Percentiles rank a stretch among this genome's conserved stretches.
phyloP scores from a whole-genome alignment of 1,140 invertebrate species.

The Musca vetustissima region DNA sequence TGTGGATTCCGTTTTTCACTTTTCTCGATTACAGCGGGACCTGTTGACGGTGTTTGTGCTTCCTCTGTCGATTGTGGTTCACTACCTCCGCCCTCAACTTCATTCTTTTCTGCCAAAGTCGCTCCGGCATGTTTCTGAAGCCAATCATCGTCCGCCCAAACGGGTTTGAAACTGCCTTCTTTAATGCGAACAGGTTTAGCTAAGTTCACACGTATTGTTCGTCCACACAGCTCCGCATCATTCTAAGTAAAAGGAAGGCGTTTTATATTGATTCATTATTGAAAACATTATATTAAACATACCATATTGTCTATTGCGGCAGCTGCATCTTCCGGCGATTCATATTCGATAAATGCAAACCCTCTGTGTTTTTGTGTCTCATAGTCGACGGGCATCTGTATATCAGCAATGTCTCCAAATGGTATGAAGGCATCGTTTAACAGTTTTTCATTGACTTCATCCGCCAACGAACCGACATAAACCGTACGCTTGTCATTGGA shows the following conservation, averaged over 20 bases:
- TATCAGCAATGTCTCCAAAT: conserved; percentile 96
- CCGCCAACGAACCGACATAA: conserved; percentile 88
- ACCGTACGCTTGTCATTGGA: conserved; percentile 74
- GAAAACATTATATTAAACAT: conserved; percentile 32
- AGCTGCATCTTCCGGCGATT: conserved; percentile 89
- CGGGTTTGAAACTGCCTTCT: conserved; percentile 89
- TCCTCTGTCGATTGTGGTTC: conserved; percentile 29
- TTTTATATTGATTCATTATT: too few species aligned
- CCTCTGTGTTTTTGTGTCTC: conserved; percentile 96
- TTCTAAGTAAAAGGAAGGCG: conserved; percentile 67
- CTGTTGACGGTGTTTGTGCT: conserved; percentile 37
- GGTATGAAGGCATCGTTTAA: conserved; percentile 96
- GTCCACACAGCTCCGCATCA: conserved; percentile 96
- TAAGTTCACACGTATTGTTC: conserved; percentile 95
- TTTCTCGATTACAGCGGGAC: conserved; percentile 53
- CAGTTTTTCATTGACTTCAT: conserved; percentile 96
- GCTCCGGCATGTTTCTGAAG: conserved; percentile 91
- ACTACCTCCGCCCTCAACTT: conserved; percentile 56
- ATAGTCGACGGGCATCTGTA: conserved; percentile 98
- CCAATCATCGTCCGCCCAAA: conserved; percentile 98
- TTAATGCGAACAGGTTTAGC: conserved; percentile 95
- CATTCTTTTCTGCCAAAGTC: conserved; percentile 66
- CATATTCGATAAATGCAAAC: conserved; percentile 98
- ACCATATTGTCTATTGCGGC: conserved; percentile 99
- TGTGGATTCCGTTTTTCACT: conserved; percentile 81